phyloP scores from a whole-genome alignment of 2,113 vertebrate genomes.

The Mormyrus lacerda region DNA sequence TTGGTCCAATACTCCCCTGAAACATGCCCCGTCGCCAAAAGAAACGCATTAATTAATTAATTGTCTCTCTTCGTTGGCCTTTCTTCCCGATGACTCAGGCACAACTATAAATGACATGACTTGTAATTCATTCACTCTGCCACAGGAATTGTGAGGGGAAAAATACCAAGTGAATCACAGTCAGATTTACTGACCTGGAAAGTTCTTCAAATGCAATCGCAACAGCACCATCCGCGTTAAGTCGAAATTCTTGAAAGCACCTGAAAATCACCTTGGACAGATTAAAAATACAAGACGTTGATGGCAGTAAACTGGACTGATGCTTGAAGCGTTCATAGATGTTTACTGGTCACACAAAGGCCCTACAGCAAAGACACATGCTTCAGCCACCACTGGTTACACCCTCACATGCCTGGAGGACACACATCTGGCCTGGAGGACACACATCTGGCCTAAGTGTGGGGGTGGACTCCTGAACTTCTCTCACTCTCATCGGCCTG shows the following conservation, averaged over 20 bases:
- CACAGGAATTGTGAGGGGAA: conserved; percentile 15
- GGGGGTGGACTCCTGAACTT: neutral
- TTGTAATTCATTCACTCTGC: conserved; percentile 22
- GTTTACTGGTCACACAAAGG: neutral
- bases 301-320: neutral
- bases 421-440: neutral
- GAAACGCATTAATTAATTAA: neutral
- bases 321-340: neutral
- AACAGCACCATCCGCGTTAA: conserved; percentile 20
- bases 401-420: neutral
- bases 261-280: neutral
- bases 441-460: neutral
- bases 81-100: neutral
- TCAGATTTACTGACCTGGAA: neutral
- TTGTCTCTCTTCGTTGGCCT: neutral
- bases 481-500: neutral
- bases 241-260: neutral
- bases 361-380: neutral
- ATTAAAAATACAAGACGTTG: neutral
- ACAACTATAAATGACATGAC: conserved; percentile 20
- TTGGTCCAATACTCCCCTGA: neutral
- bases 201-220: neutral
- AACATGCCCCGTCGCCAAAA: neutral
- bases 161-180: neutral
- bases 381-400: neutral